Evolutionary conservation across 2,888 invertebrate genomes (phyloP).

Genomic region (Patella pellucida): DNA sequence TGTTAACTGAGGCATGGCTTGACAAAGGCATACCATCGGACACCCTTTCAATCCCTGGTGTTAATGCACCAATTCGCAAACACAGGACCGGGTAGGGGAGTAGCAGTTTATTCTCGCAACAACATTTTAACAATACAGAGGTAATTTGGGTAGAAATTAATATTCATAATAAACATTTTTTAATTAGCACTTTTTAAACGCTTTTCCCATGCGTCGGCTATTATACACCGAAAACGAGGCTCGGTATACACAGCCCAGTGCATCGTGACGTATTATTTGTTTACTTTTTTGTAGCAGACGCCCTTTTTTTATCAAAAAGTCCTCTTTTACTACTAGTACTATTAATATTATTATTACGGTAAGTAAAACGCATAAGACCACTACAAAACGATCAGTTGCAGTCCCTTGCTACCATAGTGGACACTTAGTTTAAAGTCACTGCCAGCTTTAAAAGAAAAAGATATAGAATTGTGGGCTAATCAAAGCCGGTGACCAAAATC

Average conservation of each 20-base stretch:
- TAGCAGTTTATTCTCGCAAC: too few relatives aligned
- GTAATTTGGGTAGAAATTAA: too few relatives aligned
- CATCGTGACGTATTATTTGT: too few relatives aligned
- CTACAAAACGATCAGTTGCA: background rate
- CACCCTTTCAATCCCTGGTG: too few relatives aligned
- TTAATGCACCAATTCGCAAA: too few relatives aligned
- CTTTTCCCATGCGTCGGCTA: background rate
- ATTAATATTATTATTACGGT: background rate
- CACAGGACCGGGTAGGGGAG: too few relatives aligned
- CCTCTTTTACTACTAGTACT: background rate
- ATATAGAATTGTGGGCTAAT: too few relatives aligned
- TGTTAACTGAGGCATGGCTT: too few relatives aligned
- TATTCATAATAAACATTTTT: too few relatives aligned
- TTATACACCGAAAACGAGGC: background rate
- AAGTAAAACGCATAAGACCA: background rate
- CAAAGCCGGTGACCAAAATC: background rate
- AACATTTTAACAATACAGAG: too few relatives aligned
- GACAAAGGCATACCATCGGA: too few relatives aligned
- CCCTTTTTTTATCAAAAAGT: background rate
- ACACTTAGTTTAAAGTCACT: background rate
- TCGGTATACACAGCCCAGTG: background rate
- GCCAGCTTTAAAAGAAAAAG: background rate
- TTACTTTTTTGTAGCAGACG: background rate
- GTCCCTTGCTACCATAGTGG: background rate
- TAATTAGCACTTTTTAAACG: too few relatives aligned